These are phyloP conservation scores for Kradibia gibbosae DNA, from an alignment of 1,140 invertebrate genomes.

Conservation along the genomic window DNA sequence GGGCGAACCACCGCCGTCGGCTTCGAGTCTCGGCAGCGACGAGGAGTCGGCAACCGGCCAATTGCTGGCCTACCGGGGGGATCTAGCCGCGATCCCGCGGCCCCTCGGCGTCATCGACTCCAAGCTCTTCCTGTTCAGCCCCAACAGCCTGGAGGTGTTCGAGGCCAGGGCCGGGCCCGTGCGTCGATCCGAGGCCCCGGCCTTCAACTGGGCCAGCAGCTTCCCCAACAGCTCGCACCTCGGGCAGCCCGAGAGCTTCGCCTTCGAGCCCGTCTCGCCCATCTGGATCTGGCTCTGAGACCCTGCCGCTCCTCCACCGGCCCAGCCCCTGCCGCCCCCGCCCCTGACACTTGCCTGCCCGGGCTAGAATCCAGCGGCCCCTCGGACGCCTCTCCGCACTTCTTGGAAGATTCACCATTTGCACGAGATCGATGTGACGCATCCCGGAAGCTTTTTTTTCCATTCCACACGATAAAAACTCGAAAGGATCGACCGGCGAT, in stretches of 20 bases:
- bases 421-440: no score
- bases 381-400: no score
- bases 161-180: conserved; percentile 63
- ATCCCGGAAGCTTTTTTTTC: background rate
- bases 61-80: conserved; percentile 61
- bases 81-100: conserved; percentile 55
- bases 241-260: conserved; percentile 85
- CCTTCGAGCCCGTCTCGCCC: conserved; percentile 77
- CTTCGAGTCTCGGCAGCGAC: conserved; percentile 7
- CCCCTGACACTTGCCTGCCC: background rate
- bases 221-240: conserved; percentile 78
- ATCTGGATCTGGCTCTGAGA: conserved; percentile 72
- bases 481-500: no score
- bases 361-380: no score
- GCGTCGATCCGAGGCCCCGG: conserved; percentile 43
- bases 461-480: no score
- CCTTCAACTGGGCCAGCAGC: conserved; percentile 83
- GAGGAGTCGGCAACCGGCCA: conserved; percentile 33
- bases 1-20: background rate
- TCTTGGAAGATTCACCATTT: no score
- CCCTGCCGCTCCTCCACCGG: background rate
- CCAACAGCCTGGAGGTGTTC: conserved; percentile 58
- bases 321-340: background rate
- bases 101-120: conserved; percentile 67
- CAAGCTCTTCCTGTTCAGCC: conserved; percentile 59